phyloP scores from a whole-genome alignment of 2,888 invertebrate genomes.

The Helleia helle region DNA sequence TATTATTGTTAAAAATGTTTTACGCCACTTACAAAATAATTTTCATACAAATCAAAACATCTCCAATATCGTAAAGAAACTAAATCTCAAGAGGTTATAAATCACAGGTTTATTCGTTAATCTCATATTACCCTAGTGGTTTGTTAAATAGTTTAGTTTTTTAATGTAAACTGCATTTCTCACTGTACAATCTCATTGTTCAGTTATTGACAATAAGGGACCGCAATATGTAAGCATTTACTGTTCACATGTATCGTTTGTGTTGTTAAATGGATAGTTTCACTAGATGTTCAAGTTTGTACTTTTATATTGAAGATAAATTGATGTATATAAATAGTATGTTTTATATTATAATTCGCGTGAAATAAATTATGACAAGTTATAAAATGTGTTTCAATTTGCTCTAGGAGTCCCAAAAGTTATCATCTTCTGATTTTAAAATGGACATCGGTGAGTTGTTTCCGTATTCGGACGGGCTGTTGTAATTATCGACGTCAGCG shows the following conservation, averaged over 20 bases:
- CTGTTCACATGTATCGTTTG: constrained; percentile 20
- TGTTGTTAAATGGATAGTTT: constrained; percentile 24
- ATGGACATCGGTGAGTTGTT: constrained; percentile 41
- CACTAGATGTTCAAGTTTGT: constrained; percentile 51
- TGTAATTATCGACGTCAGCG: constrained; percentile 46
- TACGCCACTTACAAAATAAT: no score
- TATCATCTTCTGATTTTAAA: constrained; percentile 42
- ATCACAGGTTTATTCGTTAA: not conserved
- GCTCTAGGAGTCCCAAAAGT: constrained; percentile 48
- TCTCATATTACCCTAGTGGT: not conserved
- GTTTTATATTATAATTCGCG: constrained; percentile 56
- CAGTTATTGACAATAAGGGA: constrained; percentile 2
- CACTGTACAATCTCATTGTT: constrained; percentile 4
- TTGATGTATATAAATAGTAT: constrained; percentile 35
- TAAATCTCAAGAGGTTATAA: no score
- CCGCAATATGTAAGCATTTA: constrained; percentile 41
- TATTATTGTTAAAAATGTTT: no score
- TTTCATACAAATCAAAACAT: no score
- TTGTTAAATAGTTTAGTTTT: not conserved
- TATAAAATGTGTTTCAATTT: constrained; percentile 32
- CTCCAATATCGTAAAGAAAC: no score
- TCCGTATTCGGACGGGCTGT: constrained; percentile 34
- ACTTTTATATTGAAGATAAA: constrained; percentile 60
- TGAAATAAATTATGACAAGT: constrained; percentile 58
- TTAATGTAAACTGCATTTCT: not conserved